Percentiles rank a stretch among this genome's conserved stretches.
phyloP scores from a whole-genome alignment of 1,140 invertebrate species.

The Latrodectus geometricus region DNA sequence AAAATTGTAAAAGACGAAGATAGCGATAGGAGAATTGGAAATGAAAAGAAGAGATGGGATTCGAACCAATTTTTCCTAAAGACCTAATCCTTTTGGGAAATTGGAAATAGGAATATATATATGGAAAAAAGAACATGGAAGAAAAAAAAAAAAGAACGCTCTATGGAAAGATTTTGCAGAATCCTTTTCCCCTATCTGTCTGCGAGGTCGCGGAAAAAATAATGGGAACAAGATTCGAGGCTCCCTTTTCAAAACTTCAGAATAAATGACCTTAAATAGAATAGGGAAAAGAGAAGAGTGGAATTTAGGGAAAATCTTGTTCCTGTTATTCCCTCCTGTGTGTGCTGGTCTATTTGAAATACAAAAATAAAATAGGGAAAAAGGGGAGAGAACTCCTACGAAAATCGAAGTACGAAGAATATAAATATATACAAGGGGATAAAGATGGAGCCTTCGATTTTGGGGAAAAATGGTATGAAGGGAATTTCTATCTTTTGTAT shows the following conservation, averaged over 20 bases:
- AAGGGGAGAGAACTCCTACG: neutral
- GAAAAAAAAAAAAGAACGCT: slow-evolving; percentile 17
- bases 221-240: slow-evolving; percentile 1
- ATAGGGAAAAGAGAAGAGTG: neutral
- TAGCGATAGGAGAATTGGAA: neutral
- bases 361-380: slow-evolving; percentile 27
- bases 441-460: slow-evolving; percentile 5
- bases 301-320: slow-evolving; percentile 28
- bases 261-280: slow-evolving; percentile 59
- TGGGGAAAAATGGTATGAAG: slow-evolving; percentile 17
- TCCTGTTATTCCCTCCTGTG: slow-evolving; percentile 18
- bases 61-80: slow-evolving; percentile 36
- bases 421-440: slow-evolving; percentile 32
- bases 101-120: neutral
- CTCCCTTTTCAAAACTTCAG: slow-evolving; percentile 22
- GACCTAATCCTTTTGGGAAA: slow-evolving; percentile 32
- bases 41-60: slow-evolving; percentile 4
- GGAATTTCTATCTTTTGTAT: neutral
- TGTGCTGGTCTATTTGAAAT: slow-evolving; percentile 12
- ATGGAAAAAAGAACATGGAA: slow-evolving; percentile 10
- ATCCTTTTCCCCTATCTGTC: neutral
- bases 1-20: slow-evolving; percentile 11
- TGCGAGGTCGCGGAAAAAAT: neutral
- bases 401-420: slow-evolving; percentile 12
- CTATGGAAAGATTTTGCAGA: slow-evolving; percentile 32